Percentiles rank a stretch among this genome's conserved stretches.
These are phyloP conservation scores for Urosaurus nigricauda DNA, from an alignment of 2,797 vertebrate species.

Conservation along the genomic window DNA sequence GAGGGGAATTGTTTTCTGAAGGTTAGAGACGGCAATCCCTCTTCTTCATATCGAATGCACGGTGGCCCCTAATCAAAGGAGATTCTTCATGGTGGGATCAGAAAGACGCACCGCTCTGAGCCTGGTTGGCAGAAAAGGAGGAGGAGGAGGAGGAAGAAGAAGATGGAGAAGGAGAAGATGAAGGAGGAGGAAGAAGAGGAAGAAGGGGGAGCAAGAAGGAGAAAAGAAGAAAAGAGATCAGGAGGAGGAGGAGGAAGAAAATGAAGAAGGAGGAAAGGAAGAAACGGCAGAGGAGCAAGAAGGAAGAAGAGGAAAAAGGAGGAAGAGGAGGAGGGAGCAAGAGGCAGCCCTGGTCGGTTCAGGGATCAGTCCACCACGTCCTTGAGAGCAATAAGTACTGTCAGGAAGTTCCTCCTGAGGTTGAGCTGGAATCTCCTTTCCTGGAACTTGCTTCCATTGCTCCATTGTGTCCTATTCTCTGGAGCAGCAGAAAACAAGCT, in stretches of 20 bases:
- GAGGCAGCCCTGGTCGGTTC: too few relatives aligned
- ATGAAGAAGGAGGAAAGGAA: background rate
- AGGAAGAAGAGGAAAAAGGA: background rate
- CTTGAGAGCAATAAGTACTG: too few relatives aligned
- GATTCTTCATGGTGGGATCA: background rate
- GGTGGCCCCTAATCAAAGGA: constrained; percentile 4
- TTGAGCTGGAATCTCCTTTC: too few relatives aligned
- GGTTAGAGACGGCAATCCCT: constrained; percentile 4
- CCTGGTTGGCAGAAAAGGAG: background rate
- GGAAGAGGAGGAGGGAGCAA: background rate
- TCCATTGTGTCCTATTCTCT: too few relatives aligned
- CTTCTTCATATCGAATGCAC: background rate
- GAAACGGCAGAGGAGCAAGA: background rate
- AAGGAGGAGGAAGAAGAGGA: rapidly evolving
- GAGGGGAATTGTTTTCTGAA: constrained; percentile 30
- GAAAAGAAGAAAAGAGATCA: background rate
- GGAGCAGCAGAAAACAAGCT: too few relatives aligned
- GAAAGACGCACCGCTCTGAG: background rate
- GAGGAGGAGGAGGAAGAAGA: background rate
- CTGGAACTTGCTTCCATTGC: too few relatives aligned
- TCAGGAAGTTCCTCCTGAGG: too few relatives aligned
- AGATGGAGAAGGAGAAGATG: background rate
- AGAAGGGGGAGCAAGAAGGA: background rate
- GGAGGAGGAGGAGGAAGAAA: background rate
- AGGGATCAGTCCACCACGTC: too few relatives aligned